Conservation (phyloP, 2,888 invertebrate species). For the Cephus runcator region DNA sequence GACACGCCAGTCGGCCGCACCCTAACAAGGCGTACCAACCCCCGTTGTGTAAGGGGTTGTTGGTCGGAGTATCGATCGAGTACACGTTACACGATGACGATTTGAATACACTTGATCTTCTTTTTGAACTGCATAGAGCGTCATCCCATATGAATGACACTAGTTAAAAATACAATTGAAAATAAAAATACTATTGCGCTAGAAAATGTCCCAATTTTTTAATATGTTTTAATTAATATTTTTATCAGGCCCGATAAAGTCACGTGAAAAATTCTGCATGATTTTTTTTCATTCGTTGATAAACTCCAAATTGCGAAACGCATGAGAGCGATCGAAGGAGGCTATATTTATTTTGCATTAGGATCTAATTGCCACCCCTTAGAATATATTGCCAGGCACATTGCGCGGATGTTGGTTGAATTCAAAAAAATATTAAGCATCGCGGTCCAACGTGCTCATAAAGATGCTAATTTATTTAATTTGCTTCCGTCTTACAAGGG, state of each 20-base stretch:
- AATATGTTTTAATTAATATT: neutral
- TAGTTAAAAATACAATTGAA: neutral
- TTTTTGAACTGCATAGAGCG: neutral
- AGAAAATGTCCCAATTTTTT: neutral
- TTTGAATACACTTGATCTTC: neutral
- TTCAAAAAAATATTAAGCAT: neutral
- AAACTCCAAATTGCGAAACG: neutral
- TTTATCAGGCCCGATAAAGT: neutral
- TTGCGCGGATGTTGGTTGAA: neutral
- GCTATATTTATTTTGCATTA: neutral
- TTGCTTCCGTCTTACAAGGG: neutral
- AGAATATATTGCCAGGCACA: neutral
- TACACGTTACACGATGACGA: slow-evolving; percentile 13
- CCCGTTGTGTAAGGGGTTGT: slow-evolving; percentile 25
- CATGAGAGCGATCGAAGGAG: neutral
- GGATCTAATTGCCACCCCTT: neutral
- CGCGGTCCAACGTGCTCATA: neutral
- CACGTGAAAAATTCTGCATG: neutral
- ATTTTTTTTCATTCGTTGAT: neutral
- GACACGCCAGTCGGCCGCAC: slow-evolving; percentile 49
- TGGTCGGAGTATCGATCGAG: slow-evolving; percentile 16
- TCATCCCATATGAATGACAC: neutral
- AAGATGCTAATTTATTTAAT: neutral
- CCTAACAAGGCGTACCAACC: slow-evolving; percentile 42
- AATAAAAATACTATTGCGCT: neutral